A percentile compares a stretch with the other conserved stretches of the same genome.
Evolutionary conservation across 2,888 invertebrate genomes (phyloP).

Genomic region (Dicranocentrus wangi): DNA sequence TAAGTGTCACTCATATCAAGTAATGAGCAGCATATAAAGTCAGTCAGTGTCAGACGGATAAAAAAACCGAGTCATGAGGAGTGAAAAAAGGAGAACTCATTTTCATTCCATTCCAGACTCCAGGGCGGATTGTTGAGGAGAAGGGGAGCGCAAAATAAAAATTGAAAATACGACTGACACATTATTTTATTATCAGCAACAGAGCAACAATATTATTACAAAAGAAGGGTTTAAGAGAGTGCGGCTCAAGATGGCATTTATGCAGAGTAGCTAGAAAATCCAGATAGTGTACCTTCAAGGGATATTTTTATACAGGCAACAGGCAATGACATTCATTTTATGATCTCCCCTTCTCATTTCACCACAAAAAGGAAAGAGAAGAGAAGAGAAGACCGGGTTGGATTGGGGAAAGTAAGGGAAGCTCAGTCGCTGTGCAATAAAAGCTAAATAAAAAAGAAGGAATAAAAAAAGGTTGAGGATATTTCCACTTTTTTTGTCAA

Average conservation of each 20-base stretch:
- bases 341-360: conserved; percentile 38
- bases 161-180: conserved; percentile 44
- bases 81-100: neutral
- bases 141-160: conserved; percentile 21
- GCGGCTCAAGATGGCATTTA: neutral
- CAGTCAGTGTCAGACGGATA: conserved; percentile 22
- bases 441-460: conserved; percentile 6
- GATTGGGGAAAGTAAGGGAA: conserved; percentile 41
- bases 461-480: conserved; percentile 18
- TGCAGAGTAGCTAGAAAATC: neutral
- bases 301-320: conserved; percentile 55
- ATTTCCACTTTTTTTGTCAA: neutral
- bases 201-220: conserved; percentile 30
- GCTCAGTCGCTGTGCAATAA: neutral
- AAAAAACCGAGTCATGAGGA: neutral
- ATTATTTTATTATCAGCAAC: conserved; percentile 24
- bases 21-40: conserved; percentile 41
- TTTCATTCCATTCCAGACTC: neutral
- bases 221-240: neutral
- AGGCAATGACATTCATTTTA: conserved; percentile 51
- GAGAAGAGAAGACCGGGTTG: conserved; percentile 22
- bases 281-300: conserved; percentile 16
- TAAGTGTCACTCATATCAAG: conserved; percentile 35
- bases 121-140: neutral
- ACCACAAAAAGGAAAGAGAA: conserved; percentile 19